Base-by-base conservation (phyloP, 2,797 vertebrate genomes). In the Champsocephalus gunnari region DNA sequence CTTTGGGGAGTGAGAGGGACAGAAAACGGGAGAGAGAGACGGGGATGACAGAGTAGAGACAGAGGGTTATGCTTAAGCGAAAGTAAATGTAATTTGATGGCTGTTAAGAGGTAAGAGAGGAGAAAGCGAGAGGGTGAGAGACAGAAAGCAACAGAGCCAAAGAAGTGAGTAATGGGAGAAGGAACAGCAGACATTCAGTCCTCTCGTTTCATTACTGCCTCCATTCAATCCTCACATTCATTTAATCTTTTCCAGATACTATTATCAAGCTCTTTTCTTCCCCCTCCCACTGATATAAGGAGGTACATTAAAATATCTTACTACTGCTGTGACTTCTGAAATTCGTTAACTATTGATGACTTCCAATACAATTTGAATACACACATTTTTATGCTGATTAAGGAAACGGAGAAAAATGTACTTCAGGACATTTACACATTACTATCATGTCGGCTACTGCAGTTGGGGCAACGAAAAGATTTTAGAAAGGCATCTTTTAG, bases 21-120 rank as follows among this genome's bases (percentile, higher is more conserved):
- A 66, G 60, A 49, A 55, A 67, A 70, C 6, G 67, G 8, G 34
- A 4, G 51, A 43, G 61, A 49, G 43, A 54, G 51, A 43, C 7
- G 21, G 79, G 75, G 64, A 61, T n/a, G 71, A 72, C 61, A 73
- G 65, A 71, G 28, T 17, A 45, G 28, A 51, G 60, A 74, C 61
- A 55, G 66, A 21, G 34, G 58, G 68, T 85, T 81, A 66, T 68
- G 64, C 77, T 58, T 73, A 73, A 82, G 71, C 16, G 53, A 62
- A 53, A 66, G 79, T 83, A 75, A 90, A 87, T 89, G 66, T 75
- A 60, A 88, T 85, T 79, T 75, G 73, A 88, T 73, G 21, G 73
- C 68, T 8, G 60, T 83, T 85, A 80, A 80, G 65, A 68, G 66
- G 56, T 62, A 78, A 77, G 71, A 60, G 58, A 72, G 55, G 53